Evolutionary conservation across 1,140 invertebrate species (phyloP), one percentile per base, ranked within the genome.

Genomic region (Polypedilum pembai): DNA sequence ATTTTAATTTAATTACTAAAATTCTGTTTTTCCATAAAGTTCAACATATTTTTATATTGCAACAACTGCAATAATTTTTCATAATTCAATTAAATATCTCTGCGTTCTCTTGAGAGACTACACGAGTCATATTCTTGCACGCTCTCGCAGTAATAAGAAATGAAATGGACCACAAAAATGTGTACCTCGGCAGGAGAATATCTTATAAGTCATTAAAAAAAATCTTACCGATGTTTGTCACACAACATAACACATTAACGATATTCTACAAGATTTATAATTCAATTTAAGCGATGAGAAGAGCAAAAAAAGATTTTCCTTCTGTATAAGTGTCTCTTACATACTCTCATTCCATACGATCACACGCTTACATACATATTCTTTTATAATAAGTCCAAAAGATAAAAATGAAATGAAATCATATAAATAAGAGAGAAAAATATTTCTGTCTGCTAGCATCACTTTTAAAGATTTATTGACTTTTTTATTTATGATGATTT

Each of bases 181-280:
- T 56, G 45, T 56, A 12, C 45, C 45, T n/a, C 12, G n/a, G n/a
- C 4, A 45, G 41, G 8, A 45, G 8, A 56, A 15, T 33, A 33
- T 33, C 24, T 33, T 33, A 33, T 33, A 33, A 33, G 24, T 56
- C 8, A 56, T 56, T 56, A 56, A 33, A 33, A 56, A 45, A 56
- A 56, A 4, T 56, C 10, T 56, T 56, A 56, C 45, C 10, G 12
- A 56, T 56, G 45, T 56, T 56, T 56, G 45, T 56, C 45, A 56
- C 45, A 56, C 45, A 56, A 56, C 45, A 56, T 56, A 56, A 56
- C 45, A 56, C 10, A 56, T 56, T 56, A 56, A 56, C 15, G 45
- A 56, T 56, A 56, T 56, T 56, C 45, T n/a, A 56, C 45, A 56
- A 56, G 45, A 56, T 56, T 56, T 56, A 56, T 56, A 56, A 56